Evolutionary conservation across 35 echinoderm and acorn worm species (phyloP).

Genomic region (Anneissia japonica): DNA sequence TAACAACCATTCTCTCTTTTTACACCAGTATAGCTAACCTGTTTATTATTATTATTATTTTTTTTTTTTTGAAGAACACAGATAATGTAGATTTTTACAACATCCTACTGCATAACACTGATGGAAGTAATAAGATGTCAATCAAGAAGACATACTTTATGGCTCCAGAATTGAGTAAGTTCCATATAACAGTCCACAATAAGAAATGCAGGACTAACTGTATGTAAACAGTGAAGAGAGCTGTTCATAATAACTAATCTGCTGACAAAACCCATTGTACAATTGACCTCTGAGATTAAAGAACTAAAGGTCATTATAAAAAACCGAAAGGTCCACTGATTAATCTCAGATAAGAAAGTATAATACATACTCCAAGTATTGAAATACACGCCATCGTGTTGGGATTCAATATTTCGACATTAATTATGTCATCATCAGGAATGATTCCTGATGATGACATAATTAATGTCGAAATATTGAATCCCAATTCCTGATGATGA

Average conservation of each 20-base stretch:
- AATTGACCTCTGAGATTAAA: too few species aligned
- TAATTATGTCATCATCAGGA: not conserved
- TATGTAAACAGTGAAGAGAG: too few species aligned
- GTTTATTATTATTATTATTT: not conserved
- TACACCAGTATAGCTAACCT: not conserved
- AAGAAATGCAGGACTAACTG: too few species aligned
- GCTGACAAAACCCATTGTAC: too few species aligned
- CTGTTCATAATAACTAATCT: too few species aligned
- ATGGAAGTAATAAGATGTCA: slow-evolving; percentile 6
- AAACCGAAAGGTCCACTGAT: too few species aligned
- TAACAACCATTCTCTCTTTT: not conserved
- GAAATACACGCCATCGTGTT: too few species aligned
- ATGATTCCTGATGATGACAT: not conserved
- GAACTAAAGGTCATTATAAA: too few species aligned
- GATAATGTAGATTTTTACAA: slow-evolving; percentile 89
- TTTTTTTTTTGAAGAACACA: slow-evolving; percentile 39
- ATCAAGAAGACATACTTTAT: not conserved
- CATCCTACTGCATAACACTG: slow-evolving; percentile 54
- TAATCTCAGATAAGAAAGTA: too few species aligned
- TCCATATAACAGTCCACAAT: too few species aligned
- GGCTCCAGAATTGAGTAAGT: not conserved
- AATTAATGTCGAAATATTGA: not conserved
- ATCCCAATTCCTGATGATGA: not conserved
- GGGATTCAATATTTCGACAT: not conserved
- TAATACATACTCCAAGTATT: too few species aligned